Base-by-base conservation (phyloP, 2,113 vertebrate species). In the Pangasianodon gigas region DNA sequence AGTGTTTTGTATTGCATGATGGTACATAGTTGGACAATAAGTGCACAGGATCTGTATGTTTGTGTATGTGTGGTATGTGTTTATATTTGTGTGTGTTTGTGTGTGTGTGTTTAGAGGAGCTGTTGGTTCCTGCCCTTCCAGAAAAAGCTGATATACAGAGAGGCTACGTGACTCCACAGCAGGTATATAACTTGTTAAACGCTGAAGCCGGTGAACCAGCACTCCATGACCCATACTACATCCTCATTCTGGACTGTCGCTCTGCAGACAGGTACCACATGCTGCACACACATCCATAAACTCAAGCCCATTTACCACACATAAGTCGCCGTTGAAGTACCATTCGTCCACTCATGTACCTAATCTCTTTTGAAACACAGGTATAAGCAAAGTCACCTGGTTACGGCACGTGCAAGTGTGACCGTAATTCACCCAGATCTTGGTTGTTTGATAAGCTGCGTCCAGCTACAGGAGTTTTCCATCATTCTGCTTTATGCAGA, bases 391-490 rank as follows among this genome's bases (percentile, higher is more conserved):
- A 94, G 93, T 91, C 94, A 94, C 48, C 87, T 96, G 90, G 94
- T 95, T 51, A 95, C 94, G 41, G 94, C 94, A 3, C 83, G 79
- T 79, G 93, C 93, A 5, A 91, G 92, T 87, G 93, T 95, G 86
- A 94, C 94, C 1, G 94, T 96, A 89, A 94, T 95, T 88, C 94
- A 95, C 88, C 93, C 94, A 29, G 91, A 93, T 67, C 89, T 95
- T 79, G 95, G 94, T 56, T 95, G 95, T 92, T 86, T 96, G 32
- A 94, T 95, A 92, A 94, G 93, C 92, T 94, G 92, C 56, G 92
- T 93, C 56, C 93, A 95, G 84, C 93, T 93, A 86, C 95, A 95
- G 92, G 95, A 95, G 93, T 95, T 94, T 54, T 95, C 94, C 29
- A 93, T 94, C 85, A 95, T 95, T 71, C 85, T 95, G 90, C 93